Conservation (phyloP, 2,113 vertebrate species). For the Phaethon lepturus region DNA sequence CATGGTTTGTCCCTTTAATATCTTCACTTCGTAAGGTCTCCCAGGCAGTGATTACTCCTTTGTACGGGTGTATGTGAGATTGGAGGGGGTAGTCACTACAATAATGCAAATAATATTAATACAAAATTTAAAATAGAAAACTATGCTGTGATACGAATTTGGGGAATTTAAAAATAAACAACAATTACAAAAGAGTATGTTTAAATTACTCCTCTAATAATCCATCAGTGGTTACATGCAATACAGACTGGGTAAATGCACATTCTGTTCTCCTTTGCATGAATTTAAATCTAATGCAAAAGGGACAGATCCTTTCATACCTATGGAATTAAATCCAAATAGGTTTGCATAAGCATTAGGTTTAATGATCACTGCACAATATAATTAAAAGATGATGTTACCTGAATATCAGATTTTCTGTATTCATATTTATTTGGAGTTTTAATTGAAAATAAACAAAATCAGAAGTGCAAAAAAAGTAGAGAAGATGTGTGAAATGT, state of each 20-base stretch:
- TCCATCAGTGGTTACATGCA: conserved; percentile 43
- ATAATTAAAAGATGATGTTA: conserved; percentile 78
- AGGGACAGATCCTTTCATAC: conserved; percentile 12
- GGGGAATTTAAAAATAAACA: conserved; percentile 9
- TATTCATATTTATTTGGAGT: conserved; percentile 76
- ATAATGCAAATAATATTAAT: not conserved
- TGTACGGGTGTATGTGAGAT: not conserved
- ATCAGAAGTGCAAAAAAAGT: conserved; percentile 61
- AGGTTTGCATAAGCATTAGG: conserved; percentile 49
- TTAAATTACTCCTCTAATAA: conserved; percentile 1
- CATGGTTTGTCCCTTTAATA: not conserved
- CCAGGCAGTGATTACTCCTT: not conserved
- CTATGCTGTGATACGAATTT: conserved; percentile 19
- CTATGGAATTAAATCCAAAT: conserved; percentile 34
- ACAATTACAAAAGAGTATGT: not conserved
- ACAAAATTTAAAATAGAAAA: conserved; percentile 2
- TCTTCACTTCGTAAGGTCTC: not conserved
- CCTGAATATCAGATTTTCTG: conserved; percentile 67
- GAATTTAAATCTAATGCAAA: conserved; percentile 12
- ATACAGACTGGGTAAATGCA: not conserved
- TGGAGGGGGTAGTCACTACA: not conserved
- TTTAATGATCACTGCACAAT: conserved; percentile 56
- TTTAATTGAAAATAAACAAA: conserved; percentile 84
- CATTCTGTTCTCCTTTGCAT: not conserved
- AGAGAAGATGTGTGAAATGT: conserved; percentile 77